Evolutionary conservation across 2,797 vertebrate species (phyloP).

Genomic region (Falco biarmicus): DNA sequence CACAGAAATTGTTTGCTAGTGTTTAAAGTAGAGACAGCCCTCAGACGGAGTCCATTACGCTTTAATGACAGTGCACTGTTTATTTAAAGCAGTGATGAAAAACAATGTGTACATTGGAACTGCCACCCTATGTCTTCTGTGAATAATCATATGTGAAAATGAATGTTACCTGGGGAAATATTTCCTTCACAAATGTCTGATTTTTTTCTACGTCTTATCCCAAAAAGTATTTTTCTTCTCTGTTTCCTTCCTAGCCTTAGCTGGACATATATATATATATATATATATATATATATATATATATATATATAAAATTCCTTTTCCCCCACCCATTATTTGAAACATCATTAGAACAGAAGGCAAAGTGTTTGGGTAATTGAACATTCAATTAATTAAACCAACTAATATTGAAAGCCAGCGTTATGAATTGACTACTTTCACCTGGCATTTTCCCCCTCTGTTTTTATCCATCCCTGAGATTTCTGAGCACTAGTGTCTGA

Average conservation of each 20-base stretch:
- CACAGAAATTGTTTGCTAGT: not conserved
- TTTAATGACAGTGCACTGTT: not conserved
- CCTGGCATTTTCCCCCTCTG: not conserved
- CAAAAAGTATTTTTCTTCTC: not conserved
- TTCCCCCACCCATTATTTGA: not conserved
- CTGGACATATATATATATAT: not conserved
- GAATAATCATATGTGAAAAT: not conserved
- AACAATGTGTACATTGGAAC: not conserved
- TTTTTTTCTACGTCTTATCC: not conserved
- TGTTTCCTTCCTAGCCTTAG: not conserved
- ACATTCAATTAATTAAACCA: slow-evolving; percentile 43
- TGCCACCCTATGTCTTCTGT: not conserved
- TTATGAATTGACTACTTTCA: not conserved
- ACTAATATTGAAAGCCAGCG: not conserved
- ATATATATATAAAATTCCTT: not conserved
- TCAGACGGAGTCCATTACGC: not conserved
- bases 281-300: no score
- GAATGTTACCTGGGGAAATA: not conserved
- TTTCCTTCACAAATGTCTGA: not conserved
- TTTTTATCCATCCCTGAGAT: slow-evolving; percentile 4
- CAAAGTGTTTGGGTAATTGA: slow-evolving; percentile 8
- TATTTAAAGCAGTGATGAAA: not conserved
- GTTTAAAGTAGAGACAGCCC: not conserved
- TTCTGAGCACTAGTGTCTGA: slow-evolving; percentile 9
- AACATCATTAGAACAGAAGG: slow-evolving; percentile 4